Evolutionary conservation across 2,113 vertebrate species (phyloP).

Genomic region (Macaca mulatta): DNA sequence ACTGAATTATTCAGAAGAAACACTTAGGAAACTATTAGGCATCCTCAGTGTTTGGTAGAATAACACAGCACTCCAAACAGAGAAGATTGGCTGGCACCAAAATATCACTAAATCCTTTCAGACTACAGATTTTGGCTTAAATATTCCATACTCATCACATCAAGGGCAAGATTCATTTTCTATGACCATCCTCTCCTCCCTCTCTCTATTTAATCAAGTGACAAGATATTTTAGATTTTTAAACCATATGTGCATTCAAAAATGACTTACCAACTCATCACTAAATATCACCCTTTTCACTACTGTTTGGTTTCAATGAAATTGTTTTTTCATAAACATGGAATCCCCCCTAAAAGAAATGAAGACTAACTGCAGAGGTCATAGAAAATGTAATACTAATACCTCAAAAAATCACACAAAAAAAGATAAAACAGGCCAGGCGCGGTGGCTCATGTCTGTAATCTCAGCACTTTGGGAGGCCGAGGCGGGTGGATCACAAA

Average conservation of each 20-base stretch:
- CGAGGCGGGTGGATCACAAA: no score
- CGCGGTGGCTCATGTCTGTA: no score
- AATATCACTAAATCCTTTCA: background rate
- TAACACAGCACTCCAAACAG: background rate
- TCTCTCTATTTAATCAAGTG: background rate
- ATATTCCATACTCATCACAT: background rate
- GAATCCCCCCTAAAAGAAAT: background rate
- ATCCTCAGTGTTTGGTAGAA: background rate
- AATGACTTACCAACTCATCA: background rate
- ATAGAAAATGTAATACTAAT: background rate
- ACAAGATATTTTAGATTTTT: slow-evolving; percentile 15
- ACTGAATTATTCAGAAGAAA: background rate
- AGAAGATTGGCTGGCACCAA: background rate
- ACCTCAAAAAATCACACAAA: background rate
- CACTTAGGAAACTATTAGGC: background rate
- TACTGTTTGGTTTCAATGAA: background rate
- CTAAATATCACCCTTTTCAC: background rate
- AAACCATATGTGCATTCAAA: background rate
- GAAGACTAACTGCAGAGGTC: background rate
- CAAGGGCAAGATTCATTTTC: slow-evolving; percentile 1
- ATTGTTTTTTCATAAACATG: background rate
- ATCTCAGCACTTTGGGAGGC: no score
- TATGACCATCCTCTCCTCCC: background rate
- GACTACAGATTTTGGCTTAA: background rate
- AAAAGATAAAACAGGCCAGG: background rate